Base-by-base conservation (phyloP, 2,797 vertebrate species). In the Phyllotis vaccarum region DNA sequence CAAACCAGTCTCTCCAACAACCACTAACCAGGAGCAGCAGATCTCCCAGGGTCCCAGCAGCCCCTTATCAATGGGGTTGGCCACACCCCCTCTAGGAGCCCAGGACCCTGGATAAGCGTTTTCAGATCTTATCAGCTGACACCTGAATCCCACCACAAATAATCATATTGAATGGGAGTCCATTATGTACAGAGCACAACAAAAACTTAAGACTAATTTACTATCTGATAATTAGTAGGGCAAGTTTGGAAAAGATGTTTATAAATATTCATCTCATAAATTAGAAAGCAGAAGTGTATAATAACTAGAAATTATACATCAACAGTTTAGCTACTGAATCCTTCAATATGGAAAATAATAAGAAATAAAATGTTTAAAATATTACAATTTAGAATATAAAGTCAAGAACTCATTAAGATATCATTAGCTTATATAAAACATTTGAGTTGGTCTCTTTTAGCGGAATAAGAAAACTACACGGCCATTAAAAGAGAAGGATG, bases 261-360 rank as follows among this genome's bases (percentile, higher is more conserved):
- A 3, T 16, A 72, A 91, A 90, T 91, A 37, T 2, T 68, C 40
- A 95, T 92, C 91, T 75, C 60, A 27, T 89, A 72, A 78, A 52
- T 29, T 34, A 5, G n/a, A 75, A 80, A 24, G 43, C 10, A 54
- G 9, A 86, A 40, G 10, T 22, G 72, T 58, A 22, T 22, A 1
- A 54, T 29, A 52, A 17, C 54, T 66, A 31, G 34, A 87, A 82
- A 81, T 46, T 1, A 89, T 27, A 49, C 9, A 49, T 6, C 22
- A 86, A 5, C 4, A 31, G 1, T 86, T 95, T 68, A 75, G 78
- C 31, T 93, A 12, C n/a, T 86, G 70, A 66, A 62, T 75, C 29
- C 1, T 60, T 16, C 11, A 70, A 17, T 75, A 80, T 40, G 54
- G 37, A 89, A 43, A 93, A 24, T 94, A 81, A n/a, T 72, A 70